Evolutionary conservation across 2,797 vertebrate species (phyloP).

Genomic region (Novumbra hubbsi): DNA sequence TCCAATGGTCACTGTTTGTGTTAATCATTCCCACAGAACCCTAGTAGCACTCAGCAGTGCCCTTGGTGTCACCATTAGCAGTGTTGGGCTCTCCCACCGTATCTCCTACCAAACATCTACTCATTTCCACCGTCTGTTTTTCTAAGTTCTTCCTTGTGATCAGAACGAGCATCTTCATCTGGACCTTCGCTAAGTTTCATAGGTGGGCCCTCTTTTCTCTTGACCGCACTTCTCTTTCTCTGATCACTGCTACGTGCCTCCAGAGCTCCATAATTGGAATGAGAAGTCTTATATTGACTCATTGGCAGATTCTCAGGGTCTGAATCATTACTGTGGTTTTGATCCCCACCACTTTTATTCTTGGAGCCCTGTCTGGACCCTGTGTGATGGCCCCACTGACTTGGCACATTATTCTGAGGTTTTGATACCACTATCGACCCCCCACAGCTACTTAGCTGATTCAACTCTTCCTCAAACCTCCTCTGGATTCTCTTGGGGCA

Average conservation of each 20-base stretch:
- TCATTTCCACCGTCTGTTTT: neutral
- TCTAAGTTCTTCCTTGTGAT: neutral
- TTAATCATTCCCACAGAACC: neutral
- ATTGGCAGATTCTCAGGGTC: neutral
- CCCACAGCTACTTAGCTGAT: no score
- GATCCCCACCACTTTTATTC: neutral
- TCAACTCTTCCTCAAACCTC: slow-evolving; percentile 18
- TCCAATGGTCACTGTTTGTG: neutral
- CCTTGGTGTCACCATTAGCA: neutral
- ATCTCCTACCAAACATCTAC: neutral
- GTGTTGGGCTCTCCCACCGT: neutral
- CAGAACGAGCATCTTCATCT: neutral
- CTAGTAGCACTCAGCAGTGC: neutral
- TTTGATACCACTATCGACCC: no score
- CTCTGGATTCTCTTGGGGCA: slow-evolving; percentile 75
- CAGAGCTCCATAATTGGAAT: neutral
- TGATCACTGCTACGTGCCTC: neutral
- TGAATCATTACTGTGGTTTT: neutral
- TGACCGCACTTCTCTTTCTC: neutral
- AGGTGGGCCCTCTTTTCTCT: neutral
- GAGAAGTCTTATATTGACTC: neutral
- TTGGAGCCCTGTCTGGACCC: neutral
- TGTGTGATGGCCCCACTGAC: neutral
- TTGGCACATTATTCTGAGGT: no score
- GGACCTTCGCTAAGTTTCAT: neutral